Conservation (phyloP, 1,140 invertebrate species). For the Macrocentrus cingulum region DNA sequence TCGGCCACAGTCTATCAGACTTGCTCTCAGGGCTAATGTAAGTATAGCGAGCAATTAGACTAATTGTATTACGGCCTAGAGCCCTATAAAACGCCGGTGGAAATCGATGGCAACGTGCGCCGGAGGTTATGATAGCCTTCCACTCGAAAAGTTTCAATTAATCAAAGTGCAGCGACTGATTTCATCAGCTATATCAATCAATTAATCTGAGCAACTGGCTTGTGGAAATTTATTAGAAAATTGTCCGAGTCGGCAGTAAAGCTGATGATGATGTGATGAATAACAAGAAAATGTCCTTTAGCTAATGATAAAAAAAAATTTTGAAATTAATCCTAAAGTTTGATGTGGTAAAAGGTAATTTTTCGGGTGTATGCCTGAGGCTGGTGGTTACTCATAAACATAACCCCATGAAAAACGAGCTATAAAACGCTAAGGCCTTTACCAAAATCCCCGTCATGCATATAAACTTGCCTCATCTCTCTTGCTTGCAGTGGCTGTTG, state of each 20-base stretch:
- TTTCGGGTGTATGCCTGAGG: conserved; percentile 5
- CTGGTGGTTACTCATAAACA: conserved; percentile 19
- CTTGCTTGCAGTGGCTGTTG: neutral
- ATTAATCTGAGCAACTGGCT: too few relatives aligned
- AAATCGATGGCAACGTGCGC: conserved; percentile 29
- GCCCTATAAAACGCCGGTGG: conserved; percentile 9
- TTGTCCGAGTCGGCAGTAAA: neutral
- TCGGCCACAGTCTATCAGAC: conserved; percentile 22
- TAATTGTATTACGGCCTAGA: conserved; percentile 36
- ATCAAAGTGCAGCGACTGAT: too few relatives aligned
- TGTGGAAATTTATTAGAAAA: neutral
- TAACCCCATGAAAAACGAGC: conserved; percentile 26
- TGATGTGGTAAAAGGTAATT: conserved; percentile 5
- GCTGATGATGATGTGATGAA: neutral
- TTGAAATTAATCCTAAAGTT: conserved; percentile 34
- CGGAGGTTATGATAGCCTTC: neutral
- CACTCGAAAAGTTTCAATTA: too few relatives aligned
- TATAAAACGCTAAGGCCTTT: conserved; percentile 18
- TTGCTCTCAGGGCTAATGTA: conserved; percentile 37
- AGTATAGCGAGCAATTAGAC: conserved; percentile 38
- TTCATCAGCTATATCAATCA: too few relatives aligned
- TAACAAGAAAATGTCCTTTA: neutral
- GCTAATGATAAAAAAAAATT: conserved; percentile 15
- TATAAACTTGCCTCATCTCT: conserved; percentile 1
- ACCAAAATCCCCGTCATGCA: neutral